Conservation (phyloP, 2,113 vertebrate genomes). For the Sigmodon hispidus region DNA sequence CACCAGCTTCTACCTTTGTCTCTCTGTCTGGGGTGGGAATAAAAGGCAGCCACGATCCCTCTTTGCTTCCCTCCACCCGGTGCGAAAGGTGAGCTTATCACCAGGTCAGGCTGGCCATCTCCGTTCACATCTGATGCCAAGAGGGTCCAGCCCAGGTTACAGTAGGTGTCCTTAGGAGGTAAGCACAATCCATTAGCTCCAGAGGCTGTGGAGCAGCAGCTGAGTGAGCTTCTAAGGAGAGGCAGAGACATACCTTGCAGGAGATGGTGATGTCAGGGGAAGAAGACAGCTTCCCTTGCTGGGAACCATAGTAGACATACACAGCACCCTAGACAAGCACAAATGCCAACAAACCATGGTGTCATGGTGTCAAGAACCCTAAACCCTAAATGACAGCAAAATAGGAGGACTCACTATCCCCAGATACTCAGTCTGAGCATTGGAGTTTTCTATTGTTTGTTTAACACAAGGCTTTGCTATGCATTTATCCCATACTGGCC, state of each 20-base stretch:
- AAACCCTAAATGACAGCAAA: background rate
- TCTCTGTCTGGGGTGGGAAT: conserved; percentile 70
- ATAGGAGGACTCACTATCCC: no score
- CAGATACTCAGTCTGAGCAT: fast-evolving
- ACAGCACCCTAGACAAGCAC: conserved; percentile 83
- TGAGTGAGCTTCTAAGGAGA: fast-evolving
- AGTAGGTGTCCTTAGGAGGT: conserved; percentile 84
- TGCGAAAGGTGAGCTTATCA: conserved; percentile 87
- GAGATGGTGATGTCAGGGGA: conserved; percentile 83
- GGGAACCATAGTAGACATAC: conserved; percentile 84
- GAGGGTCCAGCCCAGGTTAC: conserved; percentile 89
- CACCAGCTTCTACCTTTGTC: conserved; percentile 79
- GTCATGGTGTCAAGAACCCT: background rate
- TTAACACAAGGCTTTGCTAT: background rate
- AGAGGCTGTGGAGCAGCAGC: background rate
- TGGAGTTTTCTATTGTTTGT: background rate
- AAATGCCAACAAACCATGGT: background rate
- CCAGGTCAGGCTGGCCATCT: conserved; percentile 82
- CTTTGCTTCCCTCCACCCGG: conserved; percentile 85
- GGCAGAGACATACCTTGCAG: conserved; percentile 82
- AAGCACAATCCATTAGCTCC: background rate
- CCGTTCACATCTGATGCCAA: conserved; percentile 84
- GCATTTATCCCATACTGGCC: background rate
- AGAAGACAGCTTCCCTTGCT: conserved; percentile 65
- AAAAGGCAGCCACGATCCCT: conserved; percentile 86